Conservation (phyloP, 53 echinoderm and acorn worm species). For the Holothuria scabra region DNA sequence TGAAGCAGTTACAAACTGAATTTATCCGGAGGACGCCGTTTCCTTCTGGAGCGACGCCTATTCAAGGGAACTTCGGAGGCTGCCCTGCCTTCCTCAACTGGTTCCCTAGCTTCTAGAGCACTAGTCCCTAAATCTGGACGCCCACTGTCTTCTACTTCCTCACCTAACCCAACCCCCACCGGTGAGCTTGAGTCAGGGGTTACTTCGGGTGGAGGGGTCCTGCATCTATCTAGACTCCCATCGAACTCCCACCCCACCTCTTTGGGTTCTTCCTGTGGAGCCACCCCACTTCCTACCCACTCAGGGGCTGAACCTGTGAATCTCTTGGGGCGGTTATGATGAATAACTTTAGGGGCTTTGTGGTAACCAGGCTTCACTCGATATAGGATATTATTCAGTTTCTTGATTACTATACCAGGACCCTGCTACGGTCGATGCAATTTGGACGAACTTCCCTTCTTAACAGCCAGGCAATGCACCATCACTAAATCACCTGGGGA, state of each 20-base stretch:
- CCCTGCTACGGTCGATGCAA: constrained; percentile 18
- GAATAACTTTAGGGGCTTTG: background rate
- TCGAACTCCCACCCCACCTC: background rate
- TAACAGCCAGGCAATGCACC: background rate
- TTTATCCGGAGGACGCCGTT: no score
- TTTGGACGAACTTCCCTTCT: background rate
- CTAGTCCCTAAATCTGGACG: no score
- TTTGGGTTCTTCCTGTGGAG: no score
- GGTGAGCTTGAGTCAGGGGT: background rate
- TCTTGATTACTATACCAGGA: background rate
- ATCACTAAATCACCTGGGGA: background rate
- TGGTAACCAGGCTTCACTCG: background rate
- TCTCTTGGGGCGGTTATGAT: background rate
- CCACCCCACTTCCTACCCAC: constrained; percentile 6
- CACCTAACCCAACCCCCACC: background rate
- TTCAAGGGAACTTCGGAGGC: no score
- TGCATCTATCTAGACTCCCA: background rate
- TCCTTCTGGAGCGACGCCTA: no score
- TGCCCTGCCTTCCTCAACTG: no score
- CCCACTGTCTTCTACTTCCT: background rate
- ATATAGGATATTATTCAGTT: no score
- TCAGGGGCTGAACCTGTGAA: constrained; percentile 10
- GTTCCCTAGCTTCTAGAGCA: no score
- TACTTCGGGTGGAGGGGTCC: background rate
- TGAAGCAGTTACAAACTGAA: no score